Evolutionary conservation across 2,888 invertebrate genomes (phyloP).

Genomic region (Cantharis nigra): DNA sequence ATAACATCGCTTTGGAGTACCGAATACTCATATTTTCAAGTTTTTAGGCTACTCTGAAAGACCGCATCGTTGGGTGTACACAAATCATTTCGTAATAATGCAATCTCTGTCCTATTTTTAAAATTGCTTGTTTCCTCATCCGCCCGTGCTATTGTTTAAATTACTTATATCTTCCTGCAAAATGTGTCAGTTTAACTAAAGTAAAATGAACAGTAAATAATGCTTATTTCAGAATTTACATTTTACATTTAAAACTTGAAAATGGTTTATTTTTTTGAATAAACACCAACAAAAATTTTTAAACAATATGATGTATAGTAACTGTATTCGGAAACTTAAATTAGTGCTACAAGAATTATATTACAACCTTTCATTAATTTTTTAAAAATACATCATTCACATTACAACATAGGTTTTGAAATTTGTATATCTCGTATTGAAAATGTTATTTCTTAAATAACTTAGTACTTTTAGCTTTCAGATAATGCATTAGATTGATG

Average conservation of each 20-base stretch:
- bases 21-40: not conserved
- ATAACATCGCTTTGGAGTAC: not conserved
- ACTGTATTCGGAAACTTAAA: not conserved
- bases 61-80: constrained; percentile 2
- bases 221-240: not conserved
- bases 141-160: constrained; percentile 13
- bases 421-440: no score
- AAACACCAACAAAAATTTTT: not conserved
- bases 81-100: constrained; percentile 14
- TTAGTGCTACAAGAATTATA: no score
- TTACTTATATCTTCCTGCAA: constrained; percentile 15
- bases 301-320: not conserved
- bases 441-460: no score
- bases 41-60: not conserved
- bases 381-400: no score
- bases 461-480: no score
- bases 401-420: no score
- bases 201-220: not conserved
- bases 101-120: constrained; percentile 18
- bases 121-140: constrained; percentile 17
- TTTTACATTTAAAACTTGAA: not conserved
- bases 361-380: no score
- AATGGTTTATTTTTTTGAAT: not conserved
- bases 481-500: not conserved
- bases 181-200: constrained; percentile 7